Percentiles rank a stretch among this genome's conserved stretches.
These are phyloP conservation scores for Blennius ocellaris DNA, from an alignment of 2,113 vertebrate species.

Conservation along the genomic window DNA sequence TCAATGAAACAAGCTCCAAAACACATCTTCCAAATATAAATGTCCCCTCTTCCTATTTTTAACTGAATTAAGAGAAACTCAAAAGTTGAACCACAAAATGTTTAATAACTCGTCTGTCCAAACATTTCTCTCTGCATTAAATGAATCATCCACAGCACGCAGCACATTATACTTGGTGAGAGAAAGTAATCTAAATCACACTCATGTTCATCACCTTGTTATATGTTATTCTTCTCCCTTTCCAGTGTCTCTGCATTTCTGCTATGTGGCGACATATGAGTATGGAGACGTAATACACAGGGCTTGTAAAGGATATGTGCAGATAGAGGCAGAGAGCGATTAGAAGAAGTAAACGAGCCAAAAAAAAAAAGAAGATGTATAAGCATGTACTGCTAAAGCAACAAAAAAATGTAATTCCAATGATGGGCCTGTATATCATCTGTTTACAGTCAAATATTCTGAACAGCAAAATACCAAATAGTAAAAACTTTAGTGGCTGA, in stretches of 20 bases:
- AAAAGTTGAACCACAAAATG: slow-evolving; percentile 1
- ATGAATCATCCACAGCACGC: slow-evolving; percentile 5
- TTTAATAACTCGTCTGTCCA: slow-evolving; percentile 9
- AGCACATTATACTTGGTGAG: background rate
- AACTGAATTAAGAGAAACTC: background rate
- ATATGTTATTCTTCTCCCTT: background rate
- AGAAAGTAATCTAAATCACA: too few relatives aligned
- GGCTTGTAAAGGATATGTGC: too few relatives aligned
- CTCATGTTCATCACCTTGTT: background rate
- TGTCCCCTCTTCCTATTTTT: background rate
- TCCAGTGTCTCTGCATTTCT: background rate
- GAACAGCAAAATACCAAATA: too few relatives aligned
- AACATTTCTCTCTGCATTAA: background rate
- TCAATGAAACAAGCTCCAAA: background rate
- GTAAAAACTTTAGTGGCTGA: too few relatives aligned
- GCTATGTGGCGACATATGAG: background rate
- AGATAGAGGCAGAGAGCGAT: too few relatives aligned
- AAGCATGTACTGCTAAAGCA: too few relatives aligned
- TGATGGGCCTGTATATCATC: too few relatives aligned
- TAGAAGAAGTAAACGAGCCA: too few relatives aligned
- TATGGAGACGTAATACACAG: too few relatives aligned
- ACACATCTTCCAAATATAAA: background rate
- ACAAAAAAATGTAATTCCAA: too few relatives aligned
- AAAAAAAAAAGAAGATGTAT: too few relatives aligned
- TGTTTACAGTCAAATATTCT: too few relatives aligned